phyloP scores from a whole-genome alignment of 2,888 invertebrate genomes.

The Portevinia maculata region DNA sequence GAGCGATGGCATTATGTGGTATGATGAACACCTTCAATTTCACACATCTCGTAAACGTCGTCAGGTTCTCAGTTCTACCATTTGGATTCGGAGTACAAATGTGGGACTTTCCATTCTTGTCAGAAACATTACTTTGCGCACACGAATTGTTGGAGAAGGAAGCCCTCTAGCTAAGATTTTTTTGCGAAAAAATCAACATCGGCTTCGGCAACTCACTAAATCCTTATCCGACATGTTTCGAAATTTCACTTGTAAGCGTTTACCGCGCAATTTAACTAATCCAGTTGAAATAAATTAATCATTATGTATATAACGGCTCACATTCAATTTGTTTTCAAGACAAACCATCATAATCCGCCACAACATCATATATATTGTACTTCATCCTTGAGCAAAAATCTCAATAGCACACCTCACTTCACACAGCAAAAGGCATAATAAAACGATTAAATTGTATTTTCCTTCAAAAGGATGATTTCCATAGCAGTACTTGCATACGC shows the following conservation, averaged over 20 bases:
- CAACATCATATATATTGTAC: not conserved
- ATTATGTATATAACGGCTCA: constrained; percentile 7
- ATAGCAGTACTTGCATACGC: no score
- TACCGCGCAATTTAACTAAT: constrained; percentile 14
- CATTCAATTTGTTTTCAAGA: constrained; percentile 8
- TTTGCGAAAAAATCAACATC: no score
- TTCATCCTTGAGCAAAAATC: not conserved
- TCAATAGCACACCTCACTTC: constrained; percentile 24
- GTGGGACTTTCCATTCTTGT: no score
- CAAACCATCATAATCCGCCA: not conserved
- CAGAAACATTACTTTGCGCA: no score
- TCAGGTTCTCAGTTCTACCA: no score
- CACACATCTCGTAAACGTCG: no score
- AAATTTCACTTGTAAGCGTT: not conserved
- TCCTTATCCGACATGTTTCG: not conserved
- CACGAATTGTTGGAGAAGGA: no score
- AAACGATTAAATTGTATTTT: constrained; percentile 31
- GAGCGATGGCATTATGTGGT: no score
- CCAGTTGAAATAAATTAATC: constrained; percentile 20
- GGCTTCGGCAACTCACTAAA: no score
- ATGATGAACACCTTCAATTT: no score
- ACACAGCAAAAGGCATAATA: constrained; percentile 14
- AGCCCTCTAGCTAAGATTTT: no score
- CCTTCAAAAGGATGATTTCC: not conserved
- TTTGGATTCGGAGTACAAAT: no score